Base-by-base conservation (phyloP, 2,797 vertebrate genomes). In the Corythornis leucogaster region DNA sequence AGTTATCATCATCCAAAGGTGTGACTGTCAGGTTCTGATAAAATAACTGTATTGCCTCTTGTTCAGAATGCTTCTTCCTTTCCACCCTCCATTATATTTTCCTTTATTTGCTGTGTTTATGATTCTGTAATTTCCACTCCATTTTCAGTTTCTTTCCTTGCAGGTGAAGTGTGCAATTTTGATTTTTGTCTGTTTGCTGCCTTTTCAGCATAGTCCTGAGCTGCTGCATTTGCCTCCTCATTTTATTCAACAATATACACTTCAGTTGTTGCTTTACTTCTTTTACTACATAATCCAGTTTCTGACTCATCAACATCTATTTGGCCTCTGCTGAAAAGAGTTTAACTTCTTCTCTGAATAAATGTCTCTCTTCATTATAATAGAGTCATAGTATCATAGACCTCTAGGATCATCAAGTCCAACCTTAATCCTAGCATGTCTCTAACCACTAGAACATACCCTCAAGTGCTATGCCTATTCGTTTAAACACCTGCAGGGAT, bases 301-400 rank as follows among this genome's bases (percentile, higher is more conserved):
- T 92, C 78, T 87, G 69, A 86, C 66, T 58, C 40, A 90, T 73
- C 55, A 95, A 83, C 62, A 15, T 26, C 30, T 76, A 9, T 40
- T 12, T 73, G 38, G 77, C 38, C 22, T 90, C 92, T 68, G 67
- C n/a, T 91, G 40, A 71, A 80, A 83, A 43, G 35, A 78, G 6
- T 79, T 94, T 90, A 58, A 85, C 82, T 93, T 70, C 22, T 31
- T 80, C 55, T 84, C 48, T 89, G 55, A 89, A 92, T 63, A 94
- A 92, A 55, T 48, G 13, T 42, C 79, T 91, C 62, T 40, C 38
- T 40, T 40, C 38, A 40, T 40, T 40, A 40, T 40, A 40, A 14
- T 40, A 40, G 38, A 40, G 15, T 40, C 38, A 40, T 40, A 40
- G 38, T 40, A 14, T 40, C 38, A 40, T 40, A 40, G 38, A 40